phyloP scores from a whole-genome alignment of 2,888 invertebrate species.

The Xestoiulus laeticollis region DNA sequence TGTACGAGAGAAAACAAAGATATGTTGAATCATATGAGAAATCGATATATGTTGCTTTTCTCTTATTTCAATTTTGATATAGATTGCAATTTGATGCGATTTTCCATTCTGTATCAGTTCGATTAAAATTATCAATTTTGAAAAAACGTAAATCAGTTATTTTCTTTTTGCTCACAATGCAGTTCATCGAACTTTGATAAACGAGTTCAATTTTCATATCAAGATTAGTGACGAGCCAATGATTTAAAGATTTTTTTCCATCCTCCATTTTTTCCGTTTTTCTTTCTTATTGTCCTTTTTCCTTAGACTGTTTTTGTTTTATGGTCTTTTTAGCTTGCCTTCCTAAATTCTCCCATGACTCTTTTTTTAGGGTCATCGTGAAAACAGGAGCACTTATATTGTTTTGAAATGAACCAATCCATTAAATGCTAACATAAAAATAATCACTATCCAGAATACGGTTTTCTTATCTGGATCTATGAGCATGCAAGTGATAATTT shows the following conservation, averaged over 20 bases:
- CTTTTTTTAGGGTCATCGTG: too few relatives aligned
- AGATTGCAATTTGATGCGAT: neutral
- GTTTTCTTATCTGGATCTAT: too few relatives aligned
- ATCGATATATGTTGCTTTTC: neutral
- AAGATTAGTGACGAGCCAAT: neutral
- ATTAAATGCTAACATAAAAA: too few relatives aligned
- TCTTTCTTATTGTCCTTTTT: neutral
- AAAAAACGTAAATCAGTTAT: neutral
- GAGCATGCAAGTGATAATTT: too few relatives aligned
- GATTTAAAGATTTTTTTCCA: neutral
- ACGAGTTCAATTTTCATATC: constrained; percentile 1
- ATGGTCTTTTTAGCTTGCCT: too few relatives aligned
- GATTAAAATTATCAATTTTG: neutral
- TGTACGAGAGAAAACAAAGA: too few relatives aligned
- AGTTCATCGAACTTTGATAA: neutral
- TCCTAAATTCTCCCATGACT: too few relatives aligned
- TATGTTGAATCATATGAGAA: too few relatives aligned
- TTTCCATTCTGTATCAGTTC: neutral
- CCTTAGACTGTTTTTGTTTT: neutral
- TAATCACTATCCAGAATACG: too few relatives aligned
- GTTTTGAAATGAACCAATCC: too few relatives aligned
- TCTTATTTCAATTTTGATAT: neutral
- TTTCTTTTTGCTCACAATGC: neutral
- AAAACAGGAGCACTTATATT: too few relatives aligned
- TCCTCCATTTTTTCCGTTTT: neutral